phyloP scores from a whole-genome alignment of 2,113 vertebrate species.

The Anolis carolinensis region DNA sequence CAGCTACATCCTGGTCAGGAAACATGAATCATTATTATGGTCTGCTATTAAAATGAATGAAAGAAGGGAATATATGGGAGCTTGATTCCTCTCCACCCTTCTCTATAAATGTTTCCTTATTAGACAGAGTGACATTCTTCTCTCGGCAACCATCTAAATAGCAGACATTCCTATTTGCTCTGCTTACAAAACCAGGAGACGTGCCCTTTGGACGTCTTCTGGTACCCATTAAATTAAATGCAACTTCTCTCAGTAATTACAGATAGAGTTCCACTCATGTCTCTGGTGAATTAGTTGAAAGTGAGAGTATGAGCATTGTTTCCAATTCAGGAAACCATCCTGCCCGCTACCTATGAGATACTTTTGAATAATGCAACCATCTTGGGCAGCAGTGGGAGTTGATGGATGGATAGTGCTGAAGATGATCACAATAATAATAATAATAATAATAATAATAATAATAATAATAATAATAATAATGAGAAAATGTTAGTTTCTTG shows the following conservation, averaged over 20 bases:
- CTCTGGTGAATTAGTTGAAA: slow-evolving; percentile 20
- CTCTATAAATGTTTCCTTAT: slow-evolving; percentile 31
- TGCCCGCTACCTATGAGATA: not conserved
- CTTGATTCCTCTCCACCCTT: not conserved
- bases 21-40: slow-evolving; percentile 35
- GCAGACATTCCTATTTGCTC: slow-evolving; percentile 35
- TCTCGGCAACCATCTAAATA: not conserved
- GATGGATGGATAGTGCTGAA: too few relatives aligned
- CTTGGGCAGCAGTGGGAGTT: not conserved
- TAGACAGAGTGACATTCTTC: slow-evolving; percentile 10
- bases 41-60: slow-evolving; percentile 45
- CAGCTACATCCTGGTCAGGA: slow-evolving; percentile 28
- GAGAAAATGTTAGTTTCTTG: too few relatives aligned
- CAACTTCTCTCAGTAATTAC: slow-evolving; percentile 17
- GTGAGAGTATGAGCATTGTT: slow-evolving; percentile 34
- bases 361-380: not conserved
- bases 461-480: too few relatives aligned
- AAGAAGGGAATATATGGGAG: slow-evolving; percentile 21
- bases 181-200: slow-evolving; percentile 37
- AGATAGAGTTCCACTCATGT: not conserved
- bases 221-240: not conserved
- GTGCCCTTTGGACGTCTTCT: slow-evolving; percentile 2
- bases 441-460: not conserved
- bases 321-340: slow-evolving; percentile 27
- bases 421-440: not conserved